Base-by-base conservation (phyloP, 1,140 invertebrate species). In the Ericerus pela region DNA sequence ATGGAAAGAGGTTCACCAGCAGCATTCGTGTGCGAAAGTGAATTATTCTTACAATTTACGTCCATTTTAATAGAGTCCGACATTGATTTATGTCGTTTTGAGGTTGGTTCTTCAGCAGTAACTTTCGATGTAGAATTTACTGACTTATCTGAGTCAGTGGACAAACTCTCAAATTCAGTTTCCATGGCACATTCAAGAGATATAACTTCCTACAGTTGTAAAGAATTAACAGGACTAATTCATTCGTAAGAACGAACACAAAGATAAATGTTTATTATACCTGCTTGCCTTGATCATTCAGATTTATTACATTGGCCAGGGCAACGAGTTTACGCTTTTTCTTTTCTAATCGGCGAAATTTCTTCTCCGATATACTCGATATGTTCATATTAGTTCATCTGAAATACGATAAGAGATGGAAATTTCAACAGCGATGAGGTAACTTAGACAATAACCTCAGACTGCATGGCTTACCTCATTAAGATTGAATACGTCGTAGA, bases 251-350 rank as follows among this genome's bases (percentile, higher is more conserved):
- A n/a, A n/a, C n/a, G n/a, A n/a, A n/a, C n/a, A n/a, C n/a, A n/a
- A n/a, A n/a, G n/a, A n/a, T n/a, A n/a, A n/a, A n/a, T n/a, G n/a
- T 11, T 27, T 12, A 41, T 28, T 36, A 10, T 51, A 54, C 51
- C 52, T 54, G 36, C 27, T 28, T 38, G 14, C 54, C 57, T 38
- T 30, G 30, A n/a, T 53, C 57, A 54, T 54, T 58, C 30, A 58
- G 51, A 24, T 27, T 53, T n/a, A 31, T 37, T 33, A 57, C 53
- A 51, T 57, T 29, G 2, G 28, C 30, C 26, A 58, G 26, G 12
- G 57, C 57, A 33, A 24, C 33, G 20, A 58, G 24, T 55, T 58
- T 55, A 16, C 52, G 4, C 27, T 56, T 58, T 52, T 38, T 58
- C 16, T 56, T 56, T 56, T 41, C 47, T 38, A 56, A 28, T 28